Evolutionary conservation across 30 jellyfish, hydroid and myxozoan genomes (phyloP).

Genomic region (Aurelia sp.): DNA sequence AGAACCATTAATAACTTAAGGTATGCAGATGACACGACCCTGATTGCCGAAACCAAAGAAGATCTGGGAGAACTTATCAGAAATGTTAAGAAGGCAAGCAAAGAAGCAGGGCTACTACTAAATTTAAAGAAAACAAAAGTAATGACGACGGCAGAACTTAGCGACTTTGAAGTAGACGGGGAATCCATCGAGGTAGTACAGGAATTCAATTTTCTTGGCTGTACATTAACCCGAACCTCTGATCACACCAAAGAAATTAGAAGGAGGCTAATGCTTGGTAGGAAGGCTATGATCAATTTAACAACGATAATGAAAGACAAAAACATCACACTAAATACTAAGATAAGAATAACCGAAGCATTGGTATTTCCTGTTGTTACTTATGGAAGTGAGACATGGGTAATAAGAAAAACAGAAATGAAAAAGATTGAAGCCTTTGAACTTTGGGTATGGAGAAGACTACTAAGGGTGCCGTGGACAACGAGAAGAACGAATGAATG

Average conservation of each 20-base stretch:
- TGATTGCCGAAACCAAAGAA: too few relatives aligned
- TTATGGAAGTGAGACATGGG: too few relatives aligned
- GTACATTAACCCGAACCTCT: background rate
- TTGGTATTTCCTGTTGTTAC: too few relatives aligned
- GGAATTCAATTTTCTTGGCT: slow-evolving; percentile 30
- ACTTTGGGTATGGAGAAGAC: too few relatives aligned
- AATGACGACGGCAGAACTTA: slow-evolving; percentile 17
- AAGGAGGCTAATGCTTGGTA: background rate
- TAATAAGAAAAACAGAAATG: too few relatives aligned
- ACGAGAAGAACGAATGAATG: too few relatives aligned
- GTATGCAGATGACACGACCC: too few relatives aligned
- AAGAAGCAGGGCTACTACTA: slow-evolving; percentile 39
- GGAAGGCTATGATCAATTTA: background rate
- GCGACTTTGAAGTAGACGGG: slow-evolving; percentile 7
- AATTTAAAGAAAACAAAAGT: slow-evolving; percentile 21
- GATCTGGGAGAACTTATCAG: background rate
- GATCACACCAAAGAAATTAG: background rate
- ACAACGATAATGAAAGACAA: background rate
- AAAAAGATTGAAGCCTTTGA: too few relatives aligned
- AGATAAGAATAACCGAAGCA: background rate
- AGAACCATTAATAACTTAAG: too few relatives aligned
- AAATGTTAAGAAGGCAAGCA: slow-evolving; percentile 18
- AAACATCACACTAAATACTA: background rate
- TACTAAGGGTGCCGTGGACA: too few relatives aligned
- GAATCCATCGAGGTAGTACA: slow-evolving; percentile 26